A percentile compares a stretch with the other conserved stretches of the same genome.
These are phyloP conservation scores for Rhyacichthys aspro DNA, from an alignment of 2,797 vertebrate species.

Conservation along the genomic window DNA sequence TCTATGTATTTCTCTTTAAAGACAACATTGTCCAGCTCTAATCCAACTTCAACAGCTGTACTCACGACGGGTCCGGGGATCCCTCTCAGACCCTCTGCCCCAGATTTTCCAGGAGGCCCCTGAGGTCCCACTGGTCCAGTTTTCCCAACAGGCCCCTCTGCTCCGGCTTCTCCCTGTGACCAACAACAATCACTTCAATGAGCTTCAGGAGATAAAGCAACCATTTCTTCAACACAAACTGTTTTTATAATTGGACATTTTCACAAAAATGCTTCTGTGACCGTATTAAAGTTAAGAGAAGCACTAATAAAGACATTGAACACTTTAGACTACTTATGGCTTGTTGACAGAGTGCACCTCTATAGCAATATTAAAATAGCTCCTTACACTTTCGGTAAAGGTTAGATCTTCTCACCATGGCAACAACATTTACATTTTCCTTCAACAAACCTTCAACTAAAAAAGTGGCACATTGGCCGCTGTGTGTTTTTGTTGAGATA, in stretches of 20 bases:
- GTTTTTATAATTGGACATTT: no score
- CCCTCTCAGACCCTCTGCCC: slow-evolving; percentile 93
- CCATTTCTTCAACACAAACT: no score
- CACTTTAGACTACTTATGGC: no score
- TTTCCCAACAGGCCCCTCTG: slow-evolving; percentile 94
- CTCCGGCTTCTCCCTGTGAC: slow-evolving; percentile 90
- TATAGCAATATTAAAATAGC: not conserved
- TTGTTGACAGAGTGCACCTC: no score
- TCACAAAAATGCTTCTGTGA: no score
- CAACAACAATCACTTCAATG: slow-evolving; percentile 5
- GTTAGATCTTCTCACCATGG: no score
- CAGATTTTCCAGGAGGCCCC: slow-evolving; percentile 91
- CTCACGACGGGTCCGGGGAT: slow-evolving; percentile 98
- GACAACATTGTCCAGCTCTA: not conserved
- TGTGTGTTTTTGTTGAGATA: slow-evolving; percentile 12
- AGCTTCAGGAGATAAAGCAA: not conserved
- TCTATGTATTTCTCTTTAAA: no score
- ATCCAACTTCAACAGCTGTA: slow-evolving; percentile 8
- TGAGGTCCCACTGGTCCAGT: slow-evolving; percentile 95
- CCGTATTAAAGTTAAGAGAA: no score
- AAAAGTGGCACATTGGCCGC: not conserved
- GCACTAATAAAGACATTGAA: no score
- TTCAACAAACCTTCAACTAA: no score
- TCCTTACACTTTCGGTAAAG: no score
- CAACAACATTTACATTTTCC: no score